phyloP scores from a whole-genome alignment of 1,140 invertebrate genomes.

The Orussus abietinus region DNA sequence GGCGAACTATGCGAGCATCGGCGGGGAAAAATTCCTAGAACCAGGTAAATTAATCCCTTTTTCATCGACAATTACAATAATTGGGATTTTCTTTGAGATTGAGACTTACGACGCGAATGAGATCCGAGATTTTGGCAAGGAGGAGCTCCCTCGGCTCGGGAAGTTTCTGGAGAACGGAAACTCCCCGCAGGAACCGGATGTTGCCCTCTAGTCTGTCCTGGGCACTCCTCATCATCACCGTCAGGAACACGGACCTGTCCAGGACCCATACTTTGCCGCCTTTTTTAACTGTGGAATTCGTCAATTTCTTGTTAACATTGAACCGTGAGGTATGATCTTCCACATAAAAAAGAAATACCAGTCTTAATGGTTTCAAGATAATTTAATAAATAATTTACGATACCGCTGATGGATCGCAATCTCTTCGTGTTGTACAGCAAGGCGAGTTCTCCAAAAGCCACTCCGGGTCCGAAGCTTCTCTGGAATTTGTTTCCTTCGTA shows the following conservation, averaged over 20 bases:
- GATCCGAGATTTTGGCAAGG: constrained; percentile 83
- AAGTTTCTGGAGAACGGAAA: constrained; percentile 78
- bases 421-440: constrained; percentile 90
- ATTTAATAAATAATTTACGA: constrained; percentile 12
- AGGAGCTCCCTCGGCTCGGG: constrained; percentile 63
- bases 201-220: constrained; percentile 78
- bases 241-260: constrained; percentile 80
- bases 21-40: constrained; percentile 77
- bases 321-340: constrained; percentile 2
- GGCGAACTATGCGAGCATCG: constrained; percentile 82
- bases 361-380: not conserved
- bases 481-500: constrained; percentile 72
- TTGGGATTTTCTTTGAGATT: constrained; percentile 1
- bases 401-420: constrained; percentile 79
- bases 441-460: constrained; percentile 91
- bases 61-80: too few species aligned
- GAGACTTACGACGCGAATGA: constrained; percentile 74
- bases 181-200: constrained; percentile 78
- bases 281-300: constrained; percentile 63
- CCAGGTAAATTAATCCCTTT: not conserved
- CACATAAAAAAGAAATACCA: constrained; percentile 8
- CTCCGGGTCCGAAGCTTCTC: constrained; percentile 75
- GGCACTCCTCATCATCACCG: constrained; percentile 81
- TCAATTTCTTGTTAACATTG: constrained; percentile 10
- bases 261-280: constrained; percentile 84